A percentile compares a stretch with the other conserved stretches of the same genome.
phyloP scores from a whole-genome alignment of 1,140 invertebrate species.

The Habropoda laboriosa region DNA sequence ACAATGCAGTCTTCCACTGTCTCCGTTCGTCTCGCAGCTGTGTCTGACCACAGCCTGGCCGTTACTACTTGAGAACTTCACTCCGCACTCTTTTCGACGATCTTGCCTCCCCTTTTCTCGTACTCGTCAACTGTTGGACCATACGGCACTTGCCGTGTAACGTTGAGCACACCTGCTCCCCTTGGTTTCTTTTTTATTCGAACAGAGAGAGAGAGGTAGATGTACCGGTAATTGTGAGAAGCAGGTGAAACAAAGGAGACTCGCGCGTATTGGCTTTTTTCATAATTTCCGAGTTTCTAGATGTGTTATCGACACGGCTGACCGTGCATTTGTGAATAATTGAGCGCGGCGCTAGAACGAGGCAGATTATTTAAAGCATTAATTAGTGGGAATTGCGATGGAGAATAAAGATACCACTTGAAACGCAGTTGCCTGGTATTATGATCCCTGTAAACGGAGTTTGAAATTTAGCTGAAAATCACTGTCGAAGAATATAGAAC shows the following conservation, averaged over 20 bases:
- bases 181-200: not conserved
- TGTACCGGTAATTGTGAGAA: not conserved
- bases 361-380: not conserved
- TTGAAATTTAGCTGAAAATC: too few species aligned
- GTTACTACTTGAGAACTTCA: conserved; percentile 60
- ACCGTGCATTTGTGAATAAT: not conserved
- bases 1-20: conserved; percentile 53
- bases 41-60: conserved; percentile 55
- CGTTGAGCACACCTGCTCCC: not conserved
- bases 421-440: not conserved
- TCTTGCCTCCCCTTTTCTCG: not conserved
- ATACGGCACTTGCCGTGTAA: not conserved
- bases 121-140: not conserved
- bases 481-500: not conserved
- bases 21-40: conserved; percentile 9
- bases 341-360: not conserved
- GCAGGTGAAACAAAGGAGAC: not conserved
- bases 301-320: too few species aligned
- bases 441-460: not conserved
- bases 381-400: not conserved
- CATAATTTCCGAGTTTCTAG: not conserved
- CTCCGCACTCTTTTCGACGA: conserved; percentile 1
- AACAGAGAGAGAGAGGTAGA: not conserved
- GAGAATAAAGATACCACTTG: not conserved
- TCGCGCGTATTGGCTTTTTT: not conserved